Conservation (phyloP, 2,888 invertebrate genomes). For the Melanotus villosus region DNA sequence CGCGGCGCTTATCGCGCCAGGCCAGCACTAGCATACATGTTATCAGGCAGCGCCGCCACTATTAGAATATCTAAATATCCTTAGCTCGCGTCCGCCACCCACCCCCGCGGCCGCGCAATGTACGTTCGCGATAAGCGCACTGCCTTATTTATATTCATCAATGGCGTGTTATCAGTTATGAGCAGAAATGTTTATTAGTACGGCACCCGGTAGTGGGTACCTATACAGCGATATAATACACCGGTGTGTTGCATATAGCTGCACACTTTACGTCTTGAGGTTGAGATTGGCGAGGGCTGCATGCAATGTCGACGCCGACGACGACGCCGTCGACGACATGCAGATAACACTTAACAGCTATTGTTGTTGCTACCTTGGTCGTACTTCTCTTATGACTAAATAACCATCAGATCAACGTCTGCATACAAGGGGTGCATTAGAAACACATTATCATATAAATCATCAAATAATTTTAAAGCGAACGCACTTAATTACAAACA, state of each 20-base stretch:
- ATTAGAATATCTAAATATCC: conserved; percentile 70
- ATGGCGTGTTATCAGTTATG: conserved; percentile 67
- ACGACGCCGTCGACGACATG: conserved; percentile 19
- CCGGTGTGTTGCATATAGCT: conserved; percentile 42
- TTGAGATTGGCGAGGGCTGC: conserved; percentile 31
- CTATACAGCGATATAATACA: conserved; percentile 44
- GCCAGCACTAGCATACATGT: conserved; percentile 67
- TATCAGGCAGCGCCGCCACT: conserved; percentile 67
- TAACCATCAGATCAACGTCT: conserved; percentile 24
- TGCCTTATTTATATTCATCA: conserved; percentile 69
- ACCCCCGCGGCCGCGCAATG: conserved; percentile 59
- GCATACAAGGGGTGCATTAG: neutral
- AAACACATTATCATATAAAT: too few species aligned
- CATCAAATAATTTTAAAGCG: too few species aligned
- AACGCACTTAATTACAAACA: too few species aligned
- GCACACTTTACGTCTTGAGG: conserved; percentile 45
- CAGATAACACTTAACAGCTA: conserved; percentile 27
- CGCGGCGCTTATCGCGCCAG: conserved; percentile 67
- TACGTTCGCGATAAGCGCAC: conserved; percentile 65
- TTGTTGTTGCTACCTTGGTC: conserved; percentile 28
- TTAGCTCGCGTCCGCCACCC: conserved; percentile 60
- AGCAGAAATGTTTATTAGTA: conserved; percentile 67
- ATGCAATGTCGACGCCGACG: conserved; percentile 35
- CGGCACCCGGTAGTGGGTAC: conserved; percentile 48
- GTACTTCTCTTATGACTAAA: conserved; percentile 17